These are phyloP conservation scores for Metellina segmentata DNA, from an alignment of 2,888 invertebrate species.

Conservation along the genomic window DNA sequence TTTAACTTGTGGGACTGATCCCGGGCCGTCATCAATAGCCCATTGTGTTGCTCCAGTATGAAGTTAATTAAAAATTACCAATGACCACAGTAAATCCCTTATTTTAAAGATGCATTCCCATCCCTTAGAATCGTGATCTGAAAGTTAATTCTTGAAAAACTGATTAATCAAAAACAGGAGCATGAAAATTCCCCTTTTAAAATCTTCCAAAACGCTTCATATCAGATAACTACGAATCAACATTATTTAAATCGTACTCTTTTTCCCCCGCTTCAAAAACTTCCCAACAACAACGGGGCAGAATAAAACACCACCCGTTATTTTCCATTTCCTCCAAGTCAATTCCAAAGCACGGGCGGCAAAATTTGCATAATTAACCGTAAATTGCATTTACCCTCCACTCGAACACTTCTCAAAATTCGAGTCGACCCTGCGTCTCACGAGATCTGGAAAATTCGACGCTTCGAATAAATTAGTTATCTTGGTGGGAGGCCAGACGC, in stretches of 20 bases:
- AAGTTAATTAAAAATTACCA: too few species aligned
- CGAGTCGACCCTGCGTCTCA: background rate
- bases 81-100: too few species aligned
- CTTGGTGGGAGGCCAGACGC: background rate
- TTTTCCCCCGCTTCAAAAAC: background rate
- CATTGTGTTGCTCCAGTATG: too few species aligned
- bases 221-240: background rate
- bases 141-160: background rate
- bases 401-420: too few species aligned
- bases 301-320: background rate
- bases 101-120: too few species aligned
- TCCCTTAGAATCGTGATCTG: background rate
- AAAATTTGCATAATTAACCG: constrained; percentile 30
- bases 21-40: too few species aligned
- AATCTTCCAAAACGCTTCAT: background rate
- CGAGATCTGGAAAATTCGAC: background rate
- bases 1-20: too few species aligned
- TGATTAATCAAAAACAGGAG: background rate
- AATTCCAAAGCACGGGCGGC: background rate
- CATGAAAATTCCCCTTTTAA: background rate
- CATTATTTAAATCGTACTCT: background rate
- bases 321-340: background rate
- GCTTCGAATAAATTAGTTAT: constrained; percentile 2
- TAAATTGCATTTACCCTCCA: background rate
- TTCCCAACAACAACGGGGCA: background rate